phyloP scores from a whole-genome alignment of 1,140 invertebrate genomes.

The Cyclina sinensis region DNA sequence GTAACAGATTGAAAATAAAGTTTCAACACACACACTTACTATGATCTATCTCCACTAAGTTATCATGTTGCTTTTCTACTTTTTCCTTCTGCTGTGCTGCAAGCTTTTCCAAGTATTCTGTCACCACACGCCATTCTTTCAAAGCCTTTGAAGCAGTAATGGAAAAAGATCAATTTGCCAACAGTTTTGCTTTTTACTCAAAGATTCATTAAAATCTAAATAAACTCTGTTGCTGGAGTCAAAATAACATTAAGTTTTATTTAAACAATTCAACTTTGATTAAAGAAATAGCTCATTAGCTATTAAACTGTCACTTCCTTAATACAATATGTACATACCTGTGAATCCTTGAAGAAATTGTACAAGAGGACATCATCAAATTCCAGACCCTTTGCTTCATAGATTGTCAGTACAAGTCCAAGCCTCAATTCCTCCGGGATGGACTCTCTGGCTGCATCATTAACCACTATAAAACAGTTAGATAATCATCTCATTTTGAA shows the following conservation, averaged over 20 bases:
- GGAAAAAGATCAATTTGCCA: no score
- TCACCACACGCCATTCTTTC: conserved; percentile 83
- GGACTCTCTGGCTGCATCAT: conserved; percentile 71
- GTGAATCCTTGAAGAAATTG: conserved; percentile 81
- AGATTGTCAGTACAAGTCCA: conserved; percentile 76
- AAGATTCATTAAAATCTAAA: no score
- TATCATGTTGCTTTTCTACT: conserved; percentile 21
- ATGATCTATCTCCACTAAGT: conserved; percentile 67
- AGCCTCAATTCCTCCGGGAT: conserved; percentile 71
- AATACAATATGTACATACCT: conserved; percentile 70
- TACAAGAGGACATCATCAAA: conserved; percentile 80
- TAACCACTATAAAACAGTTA: conserved; percentile 70
- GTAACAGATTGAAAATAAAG: no score
- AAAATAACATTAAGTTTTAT: no score
- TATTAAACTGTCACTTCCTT: no score
- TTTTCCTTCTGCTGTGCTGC: conserved; percentile 40
- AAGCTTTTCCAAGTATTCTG: conserved; percentile 75
- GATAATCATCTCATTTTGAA: no score
- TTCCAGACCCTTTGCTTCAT: conserved; percentile 79
- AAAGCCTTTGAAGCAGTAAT: conserved; percentile 71
- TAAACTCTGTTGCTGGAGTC: no score
- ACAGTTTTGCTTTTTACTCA: no score
- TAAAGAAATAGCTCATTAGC: no score
- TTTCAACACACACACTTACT: conserved; percentile 6
- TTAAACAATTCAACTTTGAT: no score